Evolutionary conservation across 1,140 invertebrate genomes (phyloP), one percentile per base, ranked within the genome.

Genomic region (Pachypeltis micranthus): DNA sequence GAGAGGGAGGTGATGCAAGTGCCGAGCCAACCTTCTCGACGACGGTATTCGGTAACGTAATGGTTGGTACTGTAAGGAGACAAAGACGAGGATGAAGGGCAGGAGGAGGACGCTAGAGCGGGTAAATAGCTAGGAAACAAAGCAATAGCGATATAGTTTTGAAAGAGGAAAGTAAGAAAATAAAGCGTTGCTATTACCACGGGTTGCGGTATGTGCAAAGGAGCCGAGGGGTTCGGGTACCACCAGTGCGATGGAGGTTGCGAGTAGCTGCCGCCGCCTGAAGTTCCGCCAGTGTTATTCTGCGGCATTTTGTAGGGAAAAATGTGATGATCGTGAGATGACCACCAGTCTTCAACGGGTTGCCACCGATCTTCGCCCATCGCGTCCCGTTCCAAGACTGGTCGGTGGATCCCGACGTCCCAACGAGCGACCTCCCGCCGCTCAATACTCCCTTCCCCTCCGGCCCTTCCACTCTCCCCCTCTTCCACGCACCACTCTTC

Each of bases 241-340:
- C 59, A 61, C 63, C 63, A 65, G 44, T 44, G 29, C n/a, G 54
- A 28, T 25, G 47, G 60, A 25, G 59, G 39, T 55, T 28, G 25
- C 44, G 51, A 31, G 28, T 28, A 7, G 31, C 29, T 23, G 31
- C 31, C 21, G 34, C 58, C 28, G 58, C 21, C 23, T 25, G 54
- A 56, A 2, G 16, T 25, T 28, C 58, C 28, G 31, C n/a, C 19
- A n/a, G 31, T 25, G 2, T 16, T 14, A 24, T 51, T 56, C 27
- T 29, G 29, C n/a, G 61, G 58, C 39, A 59, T 31, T 19, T 64
- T 29, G 34, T 57, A 26, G 24, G 44, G 39, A 10, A 23, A 39
- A 19, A 29, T 21, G 34, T 39, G 47, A 28, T 51, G 51, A 55
- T 10, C 1, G 19, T 44, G 4, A 16, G 19, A 26, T 4, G 23